These are phyloP conservation scores for Uloborus diversus DNA, from an alignment of 1,140 invertebrate genomes.

Conservation along the genomic window DNA sequence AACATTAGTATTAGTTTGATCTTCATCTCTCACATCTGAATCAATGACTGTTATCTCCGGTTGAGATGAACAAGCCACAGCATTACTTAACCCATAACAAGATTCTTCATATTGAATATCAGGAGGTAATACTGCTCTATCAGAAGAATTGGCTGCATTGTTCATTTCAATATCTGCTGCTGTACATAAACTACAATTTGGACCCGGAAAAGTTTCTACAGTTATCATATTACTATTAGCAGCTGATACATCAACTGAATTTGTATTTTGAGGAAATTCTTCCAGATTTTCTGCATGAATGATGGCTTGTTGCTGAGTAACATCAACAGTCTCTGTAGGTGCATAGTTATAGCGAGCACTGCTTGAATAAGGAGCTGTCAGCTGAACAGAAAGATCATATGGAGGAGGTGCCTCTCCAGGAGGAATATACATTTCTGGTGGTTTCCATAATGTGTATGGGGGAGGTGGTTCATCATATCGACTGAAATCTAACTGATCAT, in stretches of 20 bases:
- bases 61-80: constrained; percentile 8
- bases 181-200: constrained; percentile 44
- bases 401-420: constrained; percentile 61
- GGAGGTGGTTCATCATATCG: constrained; percentile 60
- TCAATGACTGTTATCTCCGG: constrained; percentile 23
- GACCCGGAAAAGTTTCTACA: not conserved
- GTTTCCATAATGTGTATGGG: constrained; percentile 61
- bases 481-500: constrained; percentile 59
- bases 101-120: constrained; percentile 51
- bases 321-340: not conserved
- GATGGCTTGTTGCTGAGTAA: constrained; percentile 17
- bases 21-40: constrained; percentile 19
- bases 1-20: not conserved
- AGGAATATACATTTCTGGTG: constrained; percentile 59
- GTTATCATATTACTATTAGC: not conserved
- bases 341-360: constrained; percentile 13
- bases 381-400: constrained; percentile 58
- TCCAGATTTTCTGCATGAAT: constrained; percentile 47
- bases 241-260: not conserved
- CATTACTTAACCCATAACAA: constrained; percentile 15
- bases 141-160: constrained; percentile 23
- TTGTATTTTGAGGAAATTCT: not conserved
- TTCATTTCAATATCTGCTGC: constrained; percentile 39
- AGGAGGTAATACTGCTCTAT: constrained; percentile 25
- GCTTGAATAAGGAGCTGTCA: constrained; percentile 27